Evolutionary conservation across 2,797 vertebrate genomes (phyloP), one percentile per base, ranked within the genome.

Genomic region (Acanthurus leucopareius): DNA sequence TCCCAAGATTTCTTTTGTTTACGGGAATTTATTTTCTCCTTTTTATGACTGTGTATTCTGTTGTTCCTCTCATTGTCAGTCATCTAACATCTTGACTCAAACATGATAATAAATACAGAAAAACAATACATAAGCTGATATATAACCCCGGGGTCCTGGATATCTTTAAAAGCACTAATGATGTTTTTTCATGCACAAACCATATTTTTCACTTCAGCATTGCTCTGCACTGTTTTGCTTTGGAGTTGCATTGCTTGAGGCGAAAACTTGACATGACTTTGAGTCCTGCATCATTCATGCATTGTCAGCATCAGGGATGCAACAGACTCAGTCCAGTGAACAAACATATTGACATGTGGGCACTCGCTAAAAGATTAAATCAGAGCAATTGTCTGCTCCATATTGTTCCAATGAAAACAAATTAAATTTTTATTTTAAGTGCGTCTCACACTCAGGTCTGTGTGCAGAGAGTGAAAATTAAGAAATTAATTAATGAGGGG

Each of bases 211-310:
- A 56, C 80, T 76, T 77, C 20, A 28, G 40, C 61, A 58, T 49
- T 48, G 71, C 62, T 71, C 65, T 53, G 68, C 81, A 45, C 44
- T 76, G 80, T 86, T 89, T 82, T 86, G 79, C 79, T 86, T 51
- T 47, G 51, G 80, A 86, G 89, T 70, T 81, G 67, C 32, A 87
- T 81, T 14, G 89, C 91, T 90, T 5, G 51, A 85, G 89, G 91
- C 89, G 1, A 84, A 88, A 90, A 88, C 84, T 88, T 91, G 91
- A 86, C 86, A 81, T 61, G 80, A 83, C 82, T 92, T 89, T 89
- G 88, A 91, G 73, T 85, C 75, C 69, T 92, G 85, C 91, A 92
- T 95, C 93, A 94, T 94, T 94, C 88, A 95, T 95, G 91, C 88
- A 75, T 75, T 83, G 89, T 93, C 91, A 91, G 89, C 87, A 88